Evolutionary conservation across 2,888 invertebrate genomes (phyloP).

Genomic region (Latrodectus hesperus): DNA sequence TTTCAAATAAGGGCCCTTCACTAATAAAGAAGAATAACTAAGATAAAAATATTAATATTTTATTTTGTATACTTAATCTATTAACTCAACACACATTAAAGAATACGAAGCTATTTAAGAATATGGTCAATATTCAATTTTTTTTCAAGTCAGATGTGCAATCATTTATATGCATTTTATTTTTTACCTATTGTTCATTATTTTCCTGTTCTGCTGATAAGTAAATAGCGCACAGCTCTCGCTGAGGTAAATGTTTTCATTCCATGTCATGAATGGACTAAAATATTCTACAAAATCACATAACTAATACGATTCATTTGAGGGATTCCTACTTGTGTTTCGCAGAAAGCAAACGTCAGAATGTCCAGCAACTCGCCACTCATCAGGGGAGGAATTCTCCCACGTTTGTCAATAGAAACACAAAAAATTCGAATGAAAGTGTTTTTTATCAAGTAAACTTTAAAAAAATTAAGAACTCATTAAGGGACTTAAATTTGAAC

Average conservation of each 20-base stretch:
- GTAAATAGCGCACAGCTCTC: slow-evolving; percentile 40
- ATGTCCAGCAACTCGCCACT: too few species aligned
- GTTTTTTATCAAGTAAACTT: not conserved
- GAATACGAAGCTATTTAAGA: too few species aligned
- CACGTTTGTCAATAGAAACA: too few species aligned
- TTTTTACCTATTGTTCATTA: not conserved
- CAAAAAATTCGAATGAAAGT: not conserved
- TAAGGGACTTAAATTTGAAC: not conserved
- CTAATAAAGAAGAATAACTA: too few species aligned
- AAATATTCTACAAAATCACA: slow-evolving; percentile 65
- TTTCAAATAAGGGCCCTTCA: too few species aligned
- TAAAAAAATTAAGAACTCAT: not conserved
- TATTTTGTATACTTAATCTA: too few species aligned
- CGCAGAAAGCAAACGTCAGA: slow-evolving; percentile 27
- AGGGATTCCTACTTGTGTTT: slow-evolving; percentile 31
- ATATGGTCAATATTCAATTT: too few species aligned
- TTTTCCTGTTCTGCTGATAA: slow-evolving; percentile 51
- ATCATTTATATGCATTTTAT: too few species aligned
- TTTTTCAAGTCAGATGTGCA: too few species aligned
- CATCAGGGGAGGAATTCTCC: too few species aligned
- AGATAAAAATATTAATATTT: too few species aligned
- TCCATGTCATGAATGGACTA: slow-evolving; percentile 60
- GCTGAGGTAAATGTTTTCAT: slow-evolving; percentile 43
- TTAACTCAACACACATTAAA: too few species aligned
- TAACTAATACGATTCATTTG: slow-evolving; percentile 59